These are phyloP conservation scores for Cosmia trapezina DNA, from an alignment of 2,888 invertebrate species.

Conservation along the genomic window DNA sequence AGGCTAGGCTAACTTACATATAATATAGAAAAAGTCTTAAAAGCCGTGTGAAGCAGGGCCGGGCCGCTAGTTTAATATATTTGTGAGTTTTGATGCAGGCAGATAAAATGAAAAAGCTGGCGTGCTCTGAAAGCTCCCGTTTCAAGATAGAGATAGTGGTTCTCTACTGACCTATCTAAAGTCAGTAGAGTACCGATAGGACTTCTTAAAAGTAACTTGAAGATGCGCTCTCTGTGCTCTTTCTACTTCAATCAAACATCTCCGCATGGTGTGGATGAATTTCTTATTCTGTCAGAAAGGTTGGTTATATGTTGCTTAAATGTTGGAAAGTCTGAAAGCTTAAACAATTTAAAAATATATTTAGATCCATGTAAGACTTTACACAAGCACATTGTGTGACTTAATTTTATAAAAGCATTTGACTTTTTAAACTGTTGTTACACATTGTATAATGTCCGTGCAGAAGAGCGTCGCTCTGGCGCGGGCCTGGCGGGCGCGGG, in stretches of 20 bases:
- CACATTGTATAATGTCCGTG: not conserved
- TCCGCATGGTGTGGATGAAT: not conserved
- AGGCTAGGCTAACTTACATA: no score
- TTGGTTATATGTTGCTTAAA: not conserved
- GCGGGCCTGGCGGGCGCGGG: slow-evolving; percentile 45
- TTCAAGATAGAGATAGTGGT: no score
- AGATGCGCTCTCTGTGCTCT: not conserved
- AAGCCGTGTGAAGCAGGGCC: no score
- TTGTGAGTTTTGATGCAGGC: not conserved
- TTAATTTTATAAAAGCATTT: not conserved
- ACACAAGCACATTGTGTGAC: not conserved
- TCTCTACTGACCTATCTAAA: no score
- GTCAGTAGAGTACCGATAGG: no score
- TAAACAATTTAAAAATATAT: not conserved
- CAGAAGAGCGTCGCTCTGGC: slow-evolving; percentile 78
- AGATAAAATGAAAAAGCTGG: no score
- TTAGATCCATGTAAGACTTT: not conserved
- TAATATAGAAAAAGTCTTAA: no score
- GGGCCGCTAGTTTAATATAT: not conserved
- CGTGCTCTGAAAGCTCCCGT: no score
- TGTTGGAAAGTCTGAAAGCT: not conserved
- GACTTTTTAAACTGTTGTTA: not conserved
- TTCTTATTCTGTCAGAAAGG: not conserved
- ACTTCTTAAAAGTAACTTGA: no score
- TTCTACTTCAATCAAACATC: slow-evolving; percentile 5